phyloP scores from a whole-genome alignment of 2,113 vertebrate genomes.

The Clupea harengus region DNA sequence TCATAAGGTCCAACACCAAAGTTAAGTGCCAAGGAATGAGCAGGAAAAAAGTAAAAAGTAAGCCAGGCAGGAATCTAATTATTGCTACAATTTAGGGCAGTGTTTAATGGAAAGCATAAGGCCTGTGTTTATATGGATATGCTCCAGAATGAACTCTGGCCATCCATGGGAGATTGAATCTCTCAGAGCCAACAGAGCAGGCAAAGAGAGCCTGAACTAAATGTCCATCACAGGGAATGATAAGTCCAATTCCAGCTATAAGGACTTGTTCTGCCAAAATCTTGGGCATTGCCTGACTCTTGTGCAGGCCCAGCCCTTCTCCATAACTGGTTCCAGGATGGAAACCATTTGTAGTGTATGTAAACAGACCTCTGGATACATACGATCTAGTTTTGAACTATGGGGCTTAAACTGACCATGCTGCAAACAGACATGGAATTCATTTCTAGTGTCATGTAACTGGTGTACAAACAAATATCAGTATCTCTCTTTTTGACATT shows the following conservation, averaged over 20 bases:
- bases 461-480: too few species aligned
- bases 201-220: background rate
- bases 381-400: background rate
- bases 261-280: background rate
- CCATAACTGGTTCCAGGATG: background rate
- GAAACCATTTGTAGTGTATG: background rate
- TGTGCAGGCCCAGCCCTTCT: background rate
- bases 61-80: constrained; percentile 60
- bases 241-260: background rate
- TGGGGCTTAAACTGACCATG: background rate
- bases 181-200: background rate
- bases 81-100: constrained; percentile 21
- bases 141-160: background rate
- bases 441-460: background rate
- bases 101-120: constrained; percentile 30
- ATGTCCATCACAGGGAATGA: background rate
- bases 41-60: background rate
- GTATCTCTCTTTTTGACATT: background rate
- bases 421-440: background rate
- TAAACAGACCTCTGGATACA: background rate
- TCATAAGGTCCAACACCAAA: background rate
- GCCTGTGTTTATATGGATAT: constrained; percentile 1
- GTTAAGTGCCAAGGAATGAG: background rate
- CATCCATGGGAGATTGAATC: background rate
- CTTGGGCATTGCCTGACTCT: background rate